Evolutionary conservation across 1,140 invertebrate genomes (phyloP), one percentile per base, ranked within the genome.

Genomic region (Lerema accius): DNA sequence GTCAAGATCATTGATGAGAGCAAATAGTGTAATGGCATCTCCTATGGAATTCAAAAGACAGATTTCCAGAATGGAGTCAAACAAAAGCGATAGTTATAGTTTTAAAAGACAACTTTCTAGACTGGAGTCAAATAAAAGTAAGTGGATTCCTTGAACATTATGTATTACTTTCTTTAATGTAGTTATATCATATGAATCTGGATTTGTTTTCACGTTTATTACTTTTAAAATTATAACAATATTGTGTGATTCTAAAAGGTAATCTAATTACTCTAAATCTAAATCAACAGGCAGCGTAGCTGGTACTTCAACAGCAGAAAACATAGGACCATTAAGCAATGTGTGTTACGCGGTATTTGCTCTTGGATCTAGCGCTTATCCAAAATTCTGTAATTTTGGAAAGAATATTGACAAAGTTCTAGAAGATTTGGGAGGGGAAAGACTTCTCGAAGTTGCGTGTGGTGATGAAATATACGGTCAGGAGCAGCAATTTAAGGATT

Each of bases 391-490:
- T 82, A 95, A 97, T 23, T 99, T 99, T 80, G 98, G 97, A 0
- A 95, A 96, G 78, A 98, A 96, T 71, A 94, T 99, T 40, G 98
- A 99, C 82, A 97, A 96, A 79, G 93, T 98, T 19, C 89, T 99
- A 4, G 95, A 95, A 45, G 96, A 98, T 76, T 91, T 99, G 10
- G 98, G 98, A 0, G 97, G 96, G 4, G 97, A 98, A 86, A 92
- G 96, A 45, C 90, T 99, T 14, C 81, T 95, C 6, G 94, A 95
- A 65, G 91, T 99, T 48, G 94, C 94, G 0, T 94, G 95, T 58
- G 98, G 98, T 1, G 98, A 99, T 86, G 98, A 99, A 91, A 95
- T 99, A 92, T 97, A 96, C 80, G 98, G 97, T 1, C 98, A 99
- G 84, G 98, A 99, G 85, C 96, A 98, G 81, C 94, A 97, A 0